Evolutionary conservation across 2,797 vertebrate species (phyloP).

Genomic region (Karalla daura): DNA sequence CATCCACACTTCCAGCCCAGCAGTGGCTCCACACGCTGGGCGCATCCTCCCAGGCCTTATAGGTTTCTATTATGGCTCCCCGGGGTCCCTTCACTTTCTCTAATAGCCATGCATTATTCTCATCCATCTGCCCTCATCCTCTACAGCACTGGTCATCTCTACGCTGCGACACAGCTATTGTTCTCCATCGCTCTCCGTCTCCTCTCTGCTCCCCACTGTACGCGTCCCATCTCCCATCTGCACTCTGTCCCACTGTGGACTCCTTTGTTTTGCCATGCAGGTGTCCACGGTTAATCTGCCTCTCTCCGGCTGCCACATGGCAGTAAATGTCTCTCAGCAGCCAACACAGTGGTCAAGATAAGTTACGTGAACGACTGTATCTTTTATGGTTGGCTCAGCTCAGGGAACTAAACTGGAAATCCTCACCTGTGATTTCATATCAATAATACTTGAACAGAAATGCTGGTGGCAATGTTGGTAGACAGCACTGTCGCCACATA

Average conservation of each 20-base stretch:
- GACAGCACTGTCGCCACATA: no score
- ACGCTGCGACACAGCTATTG: constrained; percentile 25
- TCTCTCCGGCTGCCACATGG: background rate
- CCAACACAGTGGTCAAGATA: background rate
- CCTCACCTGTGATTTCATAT: no score
- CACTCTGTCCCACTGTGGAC: background rate
- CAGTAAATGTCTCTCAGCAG: background rate
- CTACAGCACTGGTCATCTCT: constrained; percentile 32
- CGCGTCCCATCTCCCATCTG: background rate
- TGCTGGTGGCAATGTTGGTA: no score
- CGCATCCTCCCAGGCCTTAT: constrained; percentile 27
- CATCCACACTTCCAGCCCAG: constrained; percentile 22
- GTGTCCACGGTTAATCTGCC: background rate
- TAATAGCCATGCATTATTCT: constrained; percentile 47
- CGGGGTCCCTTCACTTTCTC: constrained; percentile 46
- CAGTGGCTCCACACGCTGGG: constrained; percentile 24
- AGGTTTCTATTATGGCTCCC: constrained; percentile 44
- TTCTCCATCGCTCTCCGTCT: constrained; percentile 10
- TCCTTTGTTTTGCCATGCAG: background rate
- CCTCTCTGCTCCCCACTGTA: background rate
- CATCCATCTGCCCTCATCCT: constrained; percentile 34
- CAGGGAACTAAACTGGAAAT: no score
- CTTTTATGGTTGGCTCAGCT: no score
- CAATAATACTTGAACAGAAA: no score
- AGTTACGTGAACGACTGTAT: no score